Conservation (phyloP, 1,140 invertebrate species). For the Zaprionus kolodkinae region DNA sequence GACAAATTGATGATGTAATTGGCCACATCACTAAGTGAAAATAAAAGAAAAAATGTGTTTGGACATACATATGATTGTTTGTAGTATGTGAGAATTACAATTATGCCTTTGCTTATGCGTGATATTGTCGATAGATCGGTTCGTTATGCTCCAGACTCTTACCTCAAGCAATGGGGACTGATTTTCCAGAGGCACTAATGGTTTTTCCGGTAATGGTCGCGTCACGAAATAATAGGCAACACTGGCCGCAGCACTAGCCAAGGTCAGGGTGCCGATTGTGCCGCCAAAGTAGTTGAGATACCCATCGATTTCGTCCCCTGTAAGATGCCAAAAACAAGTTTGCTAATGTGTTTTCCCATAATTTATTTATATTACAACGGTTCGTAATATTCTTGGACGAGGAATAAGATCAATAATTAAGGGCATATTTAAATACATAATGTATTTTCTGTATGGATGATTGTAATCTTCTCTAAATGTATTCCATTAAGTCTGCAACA, state of each 20-base stretch:
- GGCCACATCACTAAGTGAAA: constrained; percentile 14
- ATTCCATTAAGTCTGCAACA: background rate
- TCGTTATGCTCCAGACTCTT: constrained; percentile 72
- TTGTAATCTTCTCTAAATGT: background rate
- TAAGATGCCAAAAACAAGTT: constrained; percentile 19
- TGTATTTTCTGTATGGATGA: background rate
- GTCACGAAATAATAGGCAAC: constrained; percentile 90
- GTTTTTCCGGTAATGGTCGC: constrained; percentile 89
- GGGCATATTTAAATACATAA: background rate
- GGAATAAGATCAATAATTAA: background rate
- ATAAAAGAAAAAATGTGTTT: background rate
- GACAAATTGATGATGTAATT: constrained; percentile 66
- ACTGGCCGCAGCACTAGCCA: constrained; percentile 90
- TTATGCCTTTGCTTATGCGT: background rate
- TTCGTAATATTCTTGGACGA: background rate
- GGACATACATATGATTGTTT: background rate
- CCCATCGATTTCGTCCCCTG: constrained; percentile 90
- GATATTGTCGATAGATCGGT: background rate
- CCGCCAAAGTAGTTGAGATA: constrained; percentile 91
- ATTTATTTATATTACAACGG: background rate
- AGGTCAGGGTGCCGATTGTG: constrained; percentile 89
- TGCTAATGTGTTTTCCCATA: constrained; percentile 5
- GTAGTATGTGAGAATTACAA: constrained; percentile 8
- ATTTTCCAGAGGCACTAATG: constrained; percentile 90
- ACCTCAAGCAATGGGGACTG: constrained; percentile 89